Evolutionary conservation across 1,140 invertebrate genomes (phyloP).

Genomic region (Papilio glaucus): DNA sequence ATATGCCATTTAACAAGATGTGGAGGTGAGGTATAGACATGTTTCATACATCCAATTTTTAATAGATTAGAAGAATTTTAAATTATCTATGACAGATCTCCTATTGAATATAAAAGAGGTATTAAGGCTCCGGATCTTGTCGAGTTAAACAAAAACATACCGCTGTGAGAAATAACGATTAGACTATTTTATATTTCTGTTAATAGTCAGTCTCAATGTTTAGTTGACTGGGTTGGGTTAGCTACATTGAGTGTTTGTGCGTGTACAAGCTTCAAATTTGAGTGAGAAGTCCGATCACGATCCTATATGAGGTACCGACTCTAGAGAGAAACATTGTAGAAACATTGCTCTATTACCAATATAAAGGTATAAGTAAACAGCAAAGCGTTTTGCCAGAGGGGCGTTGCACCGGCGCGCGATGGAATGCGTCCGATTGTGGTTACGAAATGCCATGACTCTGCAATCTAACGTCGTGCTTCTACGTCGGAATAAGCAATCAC

Average conservation of each 20-base stretch:
- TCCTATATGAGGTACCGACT: too few species aligned
- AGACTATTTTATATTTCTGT: too few species aligned
- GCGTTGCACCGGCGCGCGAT: conserved; percentile 71
- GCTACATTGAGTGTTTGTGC: too few species aligned
- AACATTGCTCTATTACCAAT: too few species aligned
- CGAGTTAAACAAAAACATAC: not conserved
- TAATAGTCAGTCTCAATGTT: too few species aligned
- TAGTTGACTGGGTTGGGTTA: too few species aligned
- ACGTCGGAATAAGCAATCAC: conserved; percentile 60
- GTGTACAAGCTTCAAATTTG: too few species aligned
- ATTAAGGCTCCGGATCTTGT: not conserved
- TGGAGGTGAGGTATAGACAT: not conserved
- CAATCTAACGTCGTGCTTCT: conserved; percentile 63
- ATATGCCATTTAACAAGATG: conserved; percentile 26
- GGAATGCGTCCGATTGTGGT: conserved; percentile 78
- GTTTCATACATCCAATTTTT: not conserved
- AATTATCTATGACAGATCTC: conserved; percentile 3
- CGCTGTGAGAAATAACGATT: too few species aligned
- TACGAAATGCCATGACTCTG: conserved; percentile 75
- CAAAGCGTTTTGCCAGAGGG: conserved; percentile 67
- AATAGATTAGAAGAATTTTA: not conserved
- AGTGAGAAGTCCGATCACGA: too few species aligned
- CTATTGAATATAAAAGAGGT: not conserved
- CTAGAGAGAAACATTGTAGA: too few species aligned
- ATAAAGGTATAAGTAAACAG: conserved; percentile 66